Percentiles rank a stretch among this genome's conserved stretches.
These are phyloP conservation scores for Melanocharis versteri DNA, from an alignment of 2,113 vertebrate species.

Conservation along the genomic window DNA sequence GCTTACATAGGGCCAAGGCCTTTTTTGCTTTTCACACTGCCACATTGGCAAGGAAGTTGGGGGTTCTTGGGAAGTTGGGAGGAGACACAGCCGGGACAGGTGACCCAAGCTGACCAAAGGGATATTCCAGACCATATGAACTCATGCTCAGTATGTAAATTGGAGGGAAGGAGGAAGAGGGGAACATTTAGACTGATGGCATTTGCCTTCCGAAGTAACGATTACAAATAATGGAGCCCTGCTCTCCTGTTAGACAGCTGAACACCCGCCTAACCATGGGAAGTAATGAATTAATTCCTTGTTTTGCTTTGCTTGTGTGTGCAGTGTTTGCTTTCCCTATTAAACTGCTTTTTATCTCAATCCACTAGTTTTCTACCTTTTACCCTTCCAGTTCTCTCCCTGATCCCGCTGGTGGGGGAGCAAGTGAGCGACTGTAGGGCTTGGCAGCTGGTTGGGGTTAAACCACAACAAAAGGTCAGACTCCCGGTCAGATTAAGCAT, in stretches of 20 bases:
- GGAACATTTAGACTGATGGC: accelerated
- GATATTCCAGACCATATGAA: not conserved
- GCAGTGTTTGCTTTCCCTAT: not conserved
- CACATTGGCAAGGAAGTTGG: not conserved
- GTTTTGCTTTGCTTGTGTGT: not conserved
- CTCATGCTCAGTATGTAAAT: not conserved
- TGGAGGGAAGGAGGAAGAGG: not conserved
- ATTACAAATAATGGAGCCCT: accelerated
- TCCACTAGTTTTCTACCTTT: not conserved
- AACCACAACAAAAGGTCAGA: not conserved
- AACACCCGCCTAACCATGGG: not conserved
- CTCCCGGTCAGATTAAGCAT: not conserved
- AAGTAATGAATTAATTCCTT: not conserved
- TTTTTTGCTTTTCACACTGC: not conserved
- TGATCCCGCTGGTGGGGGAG: not conserved
- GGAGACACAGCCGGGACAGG: too few species aligned
- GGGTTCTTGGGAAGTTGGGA: not conserved
- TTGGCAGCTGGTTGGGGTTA: not conserved
- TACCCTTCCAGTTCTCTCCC: not conserved
- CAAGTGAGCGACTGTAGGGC: accelerated
- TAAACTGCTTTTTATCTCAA: not conserved
- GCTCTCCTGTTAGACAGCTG: too few species aligned
- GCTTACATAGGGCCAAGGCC: not conserved
- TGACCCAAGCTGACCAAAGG: not conserved
- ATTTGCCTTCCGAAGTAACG: not conserved